These are phyloP conservation scores for Platycheirus albimanus DNA, from an alignment of 2,888 invertebrate species.

Conservation along the genomic window DNA sequence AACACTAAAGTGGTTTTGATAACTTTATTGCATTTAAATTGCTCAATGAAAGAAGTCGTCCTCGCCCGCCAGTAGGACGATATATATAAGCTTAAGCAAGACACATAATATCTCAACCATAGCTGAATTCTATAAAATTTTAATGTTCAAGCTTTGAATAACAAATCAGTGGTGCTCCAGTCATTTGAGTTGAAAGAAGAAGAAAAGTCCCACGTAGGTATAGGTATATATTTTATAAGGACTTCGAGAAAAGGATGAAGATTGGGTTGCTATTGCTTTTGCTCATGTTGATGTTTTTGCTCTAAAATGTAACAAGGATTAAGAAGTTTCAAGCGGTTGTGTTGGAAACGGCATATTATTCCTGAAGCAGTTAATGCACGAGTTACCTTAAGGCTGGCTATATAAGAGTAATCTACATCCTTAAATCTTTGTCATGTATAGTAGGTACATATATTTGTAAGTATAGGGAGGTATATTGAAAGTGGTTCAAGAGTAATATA, in stretches of 20 bases:
- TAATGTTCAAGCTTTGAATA: constrained; percentile 50
- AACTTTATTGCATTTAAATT: constrained; percentile 64
- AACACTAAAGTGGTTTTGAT: constrained; percentile 54
- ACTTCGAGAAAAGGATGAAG: background rate
- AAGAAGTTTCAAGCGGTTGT: constrained; percentile 53
- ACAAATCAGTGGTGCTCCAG: constrained; percentile 46
- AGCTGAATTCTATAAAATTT: constrained; percentile 42
- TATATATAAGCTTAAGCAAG: background rate
- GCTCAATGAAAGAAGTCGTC: constrained; percentile 52
- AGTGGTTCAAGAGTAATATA: constrained; percentile 19
- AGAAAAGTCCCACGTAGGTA: constrained; percentile 9
- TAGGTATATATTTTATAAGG: background rate
- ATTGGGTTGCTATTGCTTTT: background rate
- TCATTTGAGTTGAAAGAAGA: constrained; percentile 27
- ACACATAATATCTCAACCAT: constrained; percentile 25
- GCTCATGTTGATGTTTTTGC: background rate
- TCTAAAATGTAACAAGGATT: constrained; percentile 44
- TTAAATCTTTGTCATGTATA: too few species aligned
- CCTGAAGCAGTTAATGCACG: constrained; percentile 28
- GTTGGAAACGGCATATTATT: constrained; percentile 38
- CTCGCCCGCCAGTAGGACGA: background rate
- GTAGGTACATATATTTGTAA: too few species aligned
- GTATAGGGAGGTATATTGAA: too few species aligned
- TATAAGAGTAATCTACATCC: constrained; percentile 12
- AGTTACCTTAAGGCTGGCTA: constrained; percentile 12